Percentiles rank a stretch among this genome's conserved stretches.
Conservation (phyloP, 2,888 invertebrate genomes). For the Magallana nippona region DNA sequence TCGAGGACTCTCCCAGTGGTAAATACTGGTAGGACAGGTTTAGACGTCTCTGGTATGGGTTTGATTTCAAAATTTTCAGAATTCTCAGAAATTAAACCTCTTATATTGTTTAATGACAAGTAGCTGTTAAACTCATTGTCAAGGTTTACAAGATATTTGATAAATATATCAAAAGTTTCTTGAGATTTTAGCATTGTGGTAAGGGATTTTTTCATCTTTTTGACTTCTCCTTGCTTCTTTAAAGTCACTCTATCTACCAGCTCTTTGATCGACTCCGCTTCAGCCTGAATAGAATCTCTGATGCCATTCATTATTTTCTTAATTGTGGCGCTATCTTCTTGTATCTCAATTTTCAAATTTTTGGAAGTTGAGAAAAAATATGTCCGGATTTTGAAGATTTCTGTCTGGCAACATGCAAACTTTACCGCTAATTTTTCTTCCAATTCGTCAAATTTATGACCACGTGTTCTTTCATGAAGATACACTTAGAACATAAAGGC, state of each 20-base stretch:
- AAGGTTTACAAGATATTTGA: not conserved
- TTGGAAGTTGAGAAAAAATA: not conserved
- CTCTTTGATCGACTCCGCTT: not conserved
- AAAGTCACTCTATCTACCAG: not conserved
- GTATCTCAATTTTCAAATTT: not conserved
- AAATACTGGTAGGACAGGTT: no score
- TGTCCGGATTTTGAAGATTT: not conserved
- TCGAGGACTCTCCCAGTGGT: no score
- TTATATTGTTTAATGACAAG: not conserved
- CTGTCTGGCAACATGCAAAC: not conserved
- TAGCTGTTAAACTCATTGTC: not conserved
- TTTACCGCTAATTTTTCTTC: not conserved
- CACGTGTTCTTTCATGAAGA: not conserved
- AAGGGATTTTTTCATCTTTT: not conserved
- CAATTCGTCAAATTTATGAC: not conserved
- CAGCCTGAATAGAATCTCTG: not conserved
- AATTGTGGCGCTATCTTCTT: not conserved
- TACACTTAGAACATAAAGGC: not conserved
- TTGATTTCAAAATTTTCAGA: no score
- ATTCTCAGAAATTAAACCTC: no score
- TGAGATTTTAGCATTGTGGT: not conserved
- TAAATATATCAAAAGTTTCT: not conserved
- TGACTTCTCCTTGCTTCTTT: not conserved
- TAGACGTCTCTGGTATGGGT: no score
- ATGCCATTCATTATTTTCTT: not conserved